Evolutionary conservation across 2,888 invertebrate genomes (phyloP), one percentile per base, ranked within the genome.

Genomic region (Eretmocerus hayati): DNA sequence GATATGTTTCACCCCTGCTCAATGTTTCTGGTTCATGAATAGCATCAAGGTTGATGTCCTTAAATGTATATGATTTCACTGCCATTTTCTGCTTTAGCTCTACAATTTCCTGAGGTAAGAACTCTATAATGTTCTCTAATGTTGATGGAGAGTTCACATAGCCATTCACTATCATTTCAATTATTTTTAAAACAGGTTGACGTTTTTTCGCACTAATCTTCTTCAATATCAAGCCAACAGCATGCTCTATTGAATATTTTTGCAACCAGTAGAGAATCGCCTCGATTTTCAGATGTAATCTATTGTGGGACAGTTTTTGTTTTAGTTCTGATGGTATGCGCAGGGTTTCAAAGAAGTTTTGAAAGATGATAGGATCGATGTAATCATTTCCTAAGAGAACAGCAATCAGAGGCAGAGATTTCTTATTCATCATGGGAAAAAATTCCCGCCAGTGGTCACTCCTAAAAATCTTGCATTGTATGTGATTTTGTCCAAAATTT

Each of bases 311-410:
- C 42, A 37, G 43, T 37, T 75, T 75, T 52, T 71, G 73, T 52
- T 31, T 37, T 9, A 38, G 2, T 1, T 72, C 75, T 38, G 47
- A 54, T 37, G 72, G 75, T 26, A 82, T 58, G 63, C 80, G 81
- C 5, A 86, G 64, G 44, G 82, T 79, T 0, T 75, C 69, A 61
- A 84, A 87, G 66, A 93, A 90, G 54, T 81, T 78, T 1, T 73
- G 74, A 63, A 92, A 90, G 0, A 79, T 75, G 4, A 73, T 74
- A 47, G 77, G 76, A 35, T 83, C 76, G 5, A 92, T 82, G 71
- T 86, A 93, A 72, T 95, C 94, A 74, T 95, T 95, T 2, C 94
- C 94, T 5, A 93, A 72, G 26, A 94, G 66, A 1, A 87, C 85
- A 1, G 90, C 88, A 54, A 91, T 75, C 20, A 95, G 65, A 0